Conservation (phyloP, 2,888 invertebrate species). For the Aphidius colemani region DNA sequence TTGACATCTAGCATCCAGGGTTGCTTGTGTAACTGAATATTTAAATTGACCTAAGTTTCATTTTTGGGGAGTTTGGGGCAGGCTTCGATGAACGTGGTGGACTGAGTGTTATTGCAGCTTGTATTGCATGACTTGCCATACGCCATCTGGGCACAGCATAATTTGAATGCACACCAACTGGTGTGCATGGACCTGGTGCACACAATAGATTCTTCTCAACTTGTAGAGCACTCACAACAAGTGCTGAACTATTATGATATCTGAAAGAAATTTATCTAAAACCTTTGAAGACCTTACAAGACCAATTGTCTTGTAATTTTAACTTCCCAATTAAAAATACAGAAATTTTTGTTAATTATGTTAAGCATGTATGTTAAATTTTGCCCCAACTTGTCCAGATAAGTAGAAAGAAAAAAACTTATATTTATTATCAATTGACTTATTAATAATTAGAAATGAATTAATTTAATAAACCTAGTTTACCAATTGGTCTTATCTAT, state of each 20-base stretch:
- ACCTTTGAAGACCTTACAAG: constrained; percentile 50
- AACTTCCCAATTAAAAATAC: background rate
- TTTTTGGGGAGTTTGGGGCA: constrained; percentile 85
- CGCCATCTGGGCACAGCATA: constrained; percentile 62
- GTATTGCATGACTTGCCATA: constrained; percentile 64
- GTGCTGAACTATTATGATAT: constrained; percentile 90
- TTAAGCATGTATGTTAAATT: too few relatives aligned
- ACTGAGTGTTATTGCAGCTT: constrained; percentile 73
- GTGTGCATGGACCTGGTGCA: constrained; percentile 77
- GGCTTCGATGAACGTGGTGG: constrained; percentile 59
- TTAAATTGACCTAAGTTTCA: constrained; percentile 79
- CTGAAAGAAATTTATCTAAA: constrained; percentile 62
- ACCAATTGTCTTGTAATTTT: constrained; percentile 6
- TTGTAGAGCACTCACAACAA: constrained; percentile 90
- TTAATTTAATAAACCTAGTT: too few relatives aligned
- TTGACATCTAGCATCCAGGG: constrained; percentile 56
- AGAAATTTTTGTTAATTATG: too few relatives aligned
- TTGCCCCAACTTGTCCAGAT: too few relatives aligned
- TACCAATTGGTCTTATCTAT: too few relatives aligned
- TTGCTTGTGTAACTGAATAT: constrained; percentile 36
- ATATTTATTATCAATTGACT: too few relatives aligned
- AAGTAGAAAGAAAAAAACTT: too few relatives aligned
- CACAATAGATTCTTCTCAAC: constrained; percentile 90
- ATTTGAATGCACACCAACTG: constrained; percentile 56
- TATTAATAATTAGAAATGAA: too few relatives aligned